phyloP scores from a whole-genome alignment of 2,888 invertebrate genomes.

The Erynnis tages region DNA sequence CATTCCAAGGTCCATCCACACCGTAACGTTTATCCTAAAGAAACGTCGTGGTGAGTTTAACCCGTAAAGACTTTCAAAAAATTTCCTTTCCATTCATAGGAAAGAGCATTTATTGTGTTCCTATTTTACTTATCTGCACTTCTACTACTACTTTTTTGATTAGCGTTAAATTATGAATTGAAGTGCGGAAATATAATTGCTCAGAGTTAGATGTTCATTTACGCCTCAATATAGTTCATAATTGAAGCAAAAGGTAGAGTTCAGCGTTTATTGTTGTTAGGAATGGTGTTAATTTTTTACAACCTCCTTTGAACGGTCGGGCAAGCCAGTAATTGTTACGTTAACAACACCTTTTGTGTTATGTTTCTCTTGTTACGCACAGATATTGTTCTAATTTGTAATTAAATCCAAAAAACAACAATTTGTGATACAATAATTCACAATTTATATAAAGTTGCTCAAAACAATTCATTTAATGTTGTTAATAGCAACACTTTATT shows the following conservation, averaged over 20 bases:
- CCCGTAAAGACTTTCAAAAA: too few relatives aligned
- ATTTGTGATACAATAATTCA: too few relatives aligned
- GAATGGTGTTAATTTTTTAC: slow-evolving; percentile 23
- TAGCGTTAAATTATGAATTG: neutral
- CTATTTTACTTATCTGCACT: neutral
- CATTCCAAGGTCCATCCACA: too few relatives aligned
- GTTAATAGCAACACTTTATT: too few relatives aligned
- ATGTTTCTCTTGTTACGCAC: slow-evolving; percentile 1
- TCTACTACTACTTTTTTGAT: neutral
- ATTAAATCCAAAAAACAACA: too few relatives aligned
- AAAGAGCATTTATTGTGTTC: neutral
- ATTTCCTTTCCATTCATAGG: too few relatives aligned
- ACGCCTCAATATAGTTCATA: neutral
- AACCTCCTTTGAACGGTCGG: neutral
- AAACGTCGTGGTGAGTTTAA: too few relatives aligned
- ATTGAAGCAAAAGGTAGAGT: slow-evolving; percentile 7
- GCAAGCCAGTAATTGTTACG: slow-evolving; percentile 13
- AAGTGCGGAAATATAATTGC: slow-evolving; percentile 3
- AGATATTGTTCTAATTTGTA: too few relatives aligned
- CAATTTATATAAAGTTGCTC: too few relatives aligned
- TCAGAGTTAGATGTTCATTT: slow-evolving; percentile 14
- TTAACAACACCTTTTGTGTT: slow-evolving; percentile 8
- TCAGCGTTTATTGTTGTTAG: slow-evolving; percentile 10
- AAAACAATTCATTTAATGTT: too few relatives aligned
- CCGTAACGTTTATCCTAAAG: too few relatives aligned